Percentiles rank a stretch among this genome's conserved stretches.
These are phyloP conservation scores for Cataglyphis albicans DNA, from an alignment of 2,888 invertebrate species.

Conservation along the genomic window DNA sequence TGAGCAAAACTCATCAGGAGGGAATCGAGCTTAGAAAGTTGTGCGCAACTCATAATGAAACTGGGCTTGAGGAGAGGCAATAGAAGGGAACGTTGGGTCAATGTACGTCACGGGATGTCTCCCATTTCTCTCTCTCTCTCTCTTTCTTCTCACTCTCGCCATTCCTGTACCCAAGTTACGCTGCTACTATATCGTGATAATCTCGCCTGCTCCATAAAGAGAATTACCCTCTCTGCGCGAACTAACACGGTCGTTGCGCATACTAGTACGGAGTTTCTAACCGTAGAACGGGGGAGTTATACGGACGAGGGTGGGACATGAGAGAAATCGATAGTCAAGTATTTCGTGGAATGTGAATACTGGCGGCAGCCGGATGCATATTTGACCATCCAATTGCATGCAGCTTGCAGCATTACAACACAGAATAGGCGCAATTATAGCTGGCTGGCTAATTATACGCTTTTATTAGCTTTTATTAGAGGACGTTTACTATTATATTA, in stretches of 20 bases:
- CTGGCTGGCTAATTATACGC: not conserved
- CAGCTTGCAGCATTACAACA: constrained; percentile 61
- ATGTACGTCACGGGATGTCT: constrained; percentile 63
- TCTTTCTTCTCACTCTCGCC: constrained; percentile 42
- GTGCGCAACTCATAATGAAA: constrained; percentile 79
- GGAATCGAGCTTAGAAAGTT: constrained; percentile 80
- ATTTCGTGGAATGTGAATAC: constrained; percentile 70
- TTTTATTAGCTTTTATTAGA: not conserved
- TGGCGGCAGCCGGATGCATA: constrained; percentile 62
- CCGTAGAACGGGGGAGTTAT: constrained; percentile 63
- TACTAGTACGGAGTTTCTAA: constrained; percentile 62
- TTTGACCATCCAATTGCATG: constrained; percentile 65
- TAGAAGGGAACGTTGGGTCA: constrained; percentile 71
- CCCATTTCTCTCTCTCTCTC: constrained; percentile 9
- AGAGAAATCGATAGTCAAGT: constrained; percentile 77
- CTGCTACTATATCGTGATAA: constrained; percentile 73
- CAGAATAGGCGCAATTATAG: constrained; percentile 36
- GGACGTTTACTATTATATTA: constrained; percentile 11
- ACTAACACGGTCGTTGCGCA: constrained; percentile 66
- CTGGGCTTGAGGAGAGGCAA: constrained; percentile 65
- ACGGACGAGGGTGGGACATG: constrained; percentile 63
- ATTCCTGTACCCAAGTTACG: constrained; percentile 60
- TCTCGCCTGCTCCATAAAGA: constrained; percentile 69
- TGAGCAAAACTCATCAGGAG: constrained; percentile 74
- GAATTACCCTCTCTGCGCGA: constrained; percentile 68